A percentile compares a stretch with the other conserved stretches of the same genome.
phyloP scores from a whole-genome alignment of 2,797 vertebrate species.

The Mormyrus proboscirostris region DNA sequence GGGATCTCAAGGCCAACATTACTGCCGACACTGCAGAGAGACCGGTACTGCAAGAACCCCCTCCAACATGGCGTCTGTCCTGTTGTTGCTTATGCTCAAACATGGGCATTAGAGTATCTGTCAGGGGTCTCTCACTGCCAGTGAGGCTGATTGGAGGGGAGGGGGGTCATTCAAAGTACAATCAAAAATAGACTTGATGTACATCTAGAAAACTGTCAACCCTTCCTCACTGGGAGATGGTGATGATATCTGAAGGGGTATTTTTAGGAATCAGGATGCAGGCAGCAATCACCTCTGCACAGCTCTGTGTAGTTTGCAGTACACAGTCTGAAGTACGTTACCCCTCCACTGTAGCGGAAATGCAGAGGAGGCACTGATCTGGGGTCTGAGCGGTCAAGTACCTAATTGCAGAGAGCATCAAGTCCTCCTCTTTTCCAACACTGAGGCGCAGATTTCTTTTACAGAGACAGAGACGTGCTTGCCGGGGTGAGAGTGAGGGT shows the following conservation, averaged over 20 bases:
- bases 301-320: background rate
- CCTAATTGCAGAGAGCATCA: background rate
- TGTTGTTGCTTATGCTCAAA: background rate
- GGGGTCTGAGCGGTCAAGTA: background rate
- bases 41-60: background rate
- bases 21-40: background rate
- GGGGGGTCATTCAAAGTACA: background rate
- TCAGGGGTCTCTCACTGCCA: background rate
- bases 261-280: slow-evolving; percentile 23
- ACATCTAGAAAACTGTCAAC: background rate
- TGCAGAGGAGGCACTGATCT: background rate
- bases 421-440: background rate
- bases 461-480: background rate
- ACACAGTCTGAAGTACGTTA: background rate
- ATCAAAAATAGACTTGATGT: slow-evolving; percentile 6
- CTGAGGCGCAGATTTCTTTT: background rate
- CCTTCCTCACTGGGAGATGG: background rate
- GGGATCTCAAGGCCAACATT: background rate
- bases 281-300: background rate
- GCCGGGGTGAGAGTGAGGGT: background rate
- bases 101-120: background rate
- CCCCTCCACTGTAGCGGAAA: background rate
- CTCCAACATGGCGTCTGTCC: background rate
- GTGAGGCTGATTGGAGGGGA: background rate
- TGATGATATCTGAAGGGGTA: slow-evolving; percentile 18